Evolutionary conservation across 2,113 vertebrate genomes (phyloP).

Genomic region (Coptodon bakossiorum): DNA sequence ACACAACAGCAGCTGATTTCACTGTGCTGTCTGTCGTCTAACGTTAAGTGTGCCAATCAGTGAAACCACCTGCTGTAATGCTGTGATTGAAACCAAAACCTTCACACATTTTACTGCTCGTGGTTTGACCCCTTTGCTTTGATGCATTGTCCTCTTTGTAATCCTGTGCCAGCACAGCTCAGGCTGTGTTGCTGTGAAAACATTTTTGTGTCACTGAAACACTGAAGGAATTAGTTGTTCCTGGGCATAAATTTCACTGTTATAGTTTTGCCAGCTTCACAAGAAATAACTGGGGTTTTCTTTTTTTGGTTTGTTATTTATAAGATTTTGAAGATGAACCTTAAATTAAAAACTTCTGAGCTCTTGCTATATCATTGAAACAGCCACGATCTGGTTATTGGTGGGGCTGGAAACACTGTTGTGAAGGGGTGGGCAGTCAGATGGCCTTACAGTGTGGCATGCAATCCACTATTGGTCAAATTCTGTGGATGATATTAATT

Average conservation of each 20-base stretch:
- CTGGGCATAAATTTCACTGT: neutral
- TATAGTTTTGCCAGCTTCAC: neutral
- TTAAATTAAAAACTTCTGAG: neutral
- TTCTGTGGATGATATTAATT: neutral
- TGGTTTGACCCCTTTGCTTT: neutral
- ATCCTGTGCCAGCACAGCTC: neutral
- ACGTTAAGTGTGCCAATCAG: constrained; percentile 12
- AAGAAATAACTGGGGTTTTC: neutral
- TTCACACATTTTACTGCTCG: neutral
- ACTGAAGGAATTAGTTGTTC: neutral
- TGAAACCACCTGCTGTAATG: constrained; percentile 8
- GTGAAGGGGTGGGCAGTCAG: neutral
- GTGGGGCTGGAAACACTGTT: neutral
- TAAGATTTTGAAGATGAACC: neutral
- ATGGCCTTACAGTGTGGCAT: neutral
- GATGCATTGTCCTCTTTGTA: neutral
- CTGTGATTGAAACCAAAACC: constrained; percentile 17
- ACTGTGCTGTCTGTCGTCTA: neutral
- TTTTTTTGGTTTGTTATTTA: neutral
- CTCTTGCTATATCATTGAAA: neutral
- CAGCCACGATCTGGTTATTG: neutral
- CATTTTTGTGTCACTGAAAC: neutral
- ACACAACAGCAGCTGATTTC: neutral
- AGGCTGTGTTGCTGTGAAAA: neutral
- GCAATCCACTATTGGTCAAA: neutral